Base-by-base conservation (phyloP, 1,140 invertebrate species). In the Nebria ingens region DNA sequence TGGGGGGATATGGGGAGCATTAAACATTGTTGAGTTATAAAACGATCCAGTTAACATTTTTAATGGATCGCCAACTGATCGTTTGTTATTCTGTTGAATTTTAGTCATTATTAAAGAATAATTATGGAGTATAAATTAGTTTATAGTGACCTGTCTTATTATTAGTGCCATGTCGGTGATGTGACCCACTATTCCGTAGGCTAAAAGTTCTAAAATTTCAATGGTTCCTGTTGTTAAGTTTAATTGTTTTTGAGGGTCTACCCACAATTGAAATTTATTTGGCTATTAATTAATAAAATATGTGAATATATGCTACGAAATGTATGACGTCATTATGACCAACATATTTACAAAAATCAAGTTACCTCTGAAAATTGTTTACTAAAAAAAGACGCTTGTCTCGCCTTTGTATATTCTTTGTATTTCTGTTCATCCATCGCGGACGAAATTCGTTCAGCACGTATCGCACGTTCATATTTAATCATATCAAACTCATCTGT, bases 151-250 rank as follows among this genome's bases (percentile, higher is more conserved):
- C 62, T 79, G 77, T 58, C 82, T 73, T 1, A 85, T 77, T 50
- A 85, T 60, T 53, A 85, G 74, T 12, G 82, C 79, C 56, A 80
- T 76, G 69, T 86, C 84, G 25, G 83, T 78, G 55, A 87, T 76
- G 65, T 84, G 80, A 19, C 83, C 84, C 2, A 86, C 79, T 17
- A 81, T 85, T 65, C 86, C 83, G 71, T 84, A 84, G 2, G 83
- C 83, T 58, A 85, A 70, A 64, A 85, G 86, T 57, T 78, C 75
- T 29, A 87, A 62, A 2, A 85, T 77, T 67, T 85, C 83, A 54
- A 83, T 60, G 1, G 80, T 79, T 49, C 65, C 62, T 2, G 61
- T 25, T 11, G 65, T 69, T 52, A 77, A 67, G 53, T 70, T 73
- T 13, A 76, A 59, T 55, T 74, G 70, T 56, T 73, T 73, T 29